Evolutionary conservation across 2,113 vertebrate genomes (phyloP).

Genomic region (Cisticola juncidis): DNA sequence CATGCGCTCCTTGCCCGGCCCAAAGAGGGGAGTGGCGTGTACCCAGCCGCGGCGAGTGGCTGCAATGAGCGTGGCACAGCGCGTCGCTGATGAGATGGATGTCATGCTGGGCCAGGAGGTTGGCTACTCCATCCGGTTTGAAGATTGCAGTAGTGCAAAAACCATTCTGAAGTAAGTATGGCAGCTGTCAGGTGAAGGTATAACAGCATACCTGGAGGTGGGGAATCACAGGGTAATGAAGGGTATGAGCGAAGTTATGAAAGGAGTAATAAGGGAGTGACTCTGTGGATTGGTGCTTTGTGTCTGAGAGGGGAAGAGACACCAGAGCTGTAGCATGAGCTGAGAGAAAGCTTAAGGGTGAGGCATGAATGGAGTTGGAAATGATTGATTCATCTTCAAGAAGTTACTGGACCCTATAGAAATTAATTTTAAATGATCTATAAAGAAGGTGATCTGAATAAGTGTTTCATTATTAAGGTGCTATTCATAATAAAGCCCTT

Average conservation of each 20-base stretch:
- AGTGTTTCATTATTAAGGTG: not conserved
- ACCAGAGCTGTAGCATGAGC: fast-evolving
- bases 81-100: constrained; percentile 97
- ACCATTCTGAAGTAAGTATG: constrained; percentile 92
- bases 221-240: not conserved
- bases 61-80: constrained; percentile 95
- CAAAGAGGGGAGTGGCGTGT: constrained; percentile 91
- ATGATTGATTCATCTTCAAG: not conserved
- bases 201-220: fast-evolving
- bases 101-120: constrained; percentile 97
- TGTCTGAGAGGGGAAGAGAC: not conserved
- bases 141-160: constrained; percentile 98
- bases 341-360: not conserved
- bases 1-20: constrained; percentile 85
- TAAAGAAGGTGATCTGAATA: not conserved
- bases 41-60: constrained; percentile 94
- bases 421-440: not conserved
- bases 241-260: not conserved
- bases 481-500: not conserved
- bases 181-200: not conserved
- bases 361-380: not conserved
- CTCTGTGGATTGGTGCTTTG: not conserved
- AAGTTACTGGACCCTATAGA: not conserved
- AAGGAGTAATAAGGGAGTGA: not conserved
- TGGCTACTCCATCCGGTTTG: constrained; percentile 95